phyloP scores from a whole-genome alignment of 2,113 vertebrate species.

The Hippocampus mohnikei region DNA sequence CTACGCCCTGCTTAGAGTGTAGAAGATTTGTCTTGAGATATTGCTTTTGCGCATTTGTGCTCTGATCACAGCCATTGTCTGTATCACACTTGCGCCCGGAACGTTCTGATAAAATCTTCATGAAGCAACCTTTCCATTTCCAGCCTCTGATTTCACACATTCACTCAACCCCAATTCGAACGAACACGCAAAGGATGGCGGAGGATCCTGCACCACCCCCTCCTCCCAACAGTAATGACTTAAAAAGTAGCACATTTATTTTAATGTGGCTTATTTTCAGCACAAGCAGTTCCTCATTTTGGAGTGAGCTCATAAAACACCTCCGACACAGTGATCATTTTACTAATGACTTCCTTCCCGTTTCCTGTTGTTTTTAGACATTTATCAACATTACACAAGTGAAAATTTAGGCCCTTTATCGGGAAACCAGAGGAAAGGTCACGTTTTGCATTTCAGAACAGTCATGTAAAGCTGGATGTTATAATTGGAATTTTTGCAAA shows the following conservation, averaged over 20 bases:
- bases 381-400: not conserved
- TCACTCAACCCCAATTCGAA: no score
- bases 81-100: no score
- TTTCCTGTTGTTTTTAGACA: conserved; percentile 3
- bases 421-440: not conserved
- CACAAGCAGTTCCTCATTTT: conserved; percentile 15
- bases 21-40: no score
- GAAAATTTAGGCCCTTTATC: not conserved
- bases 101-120: no score
- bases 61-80: no score
- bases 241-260: conserved; percentile 21
- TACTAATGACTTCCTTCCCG: conserved; percentile 7
- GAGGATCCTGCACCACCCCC: no score
- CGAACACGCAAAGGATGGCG: no score
- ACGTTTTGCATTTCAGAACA: not conserved
- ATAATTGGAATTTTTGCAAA: not conserved
- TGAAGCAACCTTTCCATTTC: no score
- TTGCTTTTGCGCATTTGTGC: no score
- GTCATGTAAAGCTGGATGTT: not conserved
- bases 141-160: no score
- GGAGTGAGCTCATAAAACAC: conserved; percentile 7
- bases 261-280: conserved; percentile 7
- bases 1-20: no score
- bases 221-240: not conserved
- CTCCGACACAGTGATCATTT: conserved; percentile 26